Conservation (phyloP, 2,797 vertebrate species). For the Cynopterus sphinx region DNA sequence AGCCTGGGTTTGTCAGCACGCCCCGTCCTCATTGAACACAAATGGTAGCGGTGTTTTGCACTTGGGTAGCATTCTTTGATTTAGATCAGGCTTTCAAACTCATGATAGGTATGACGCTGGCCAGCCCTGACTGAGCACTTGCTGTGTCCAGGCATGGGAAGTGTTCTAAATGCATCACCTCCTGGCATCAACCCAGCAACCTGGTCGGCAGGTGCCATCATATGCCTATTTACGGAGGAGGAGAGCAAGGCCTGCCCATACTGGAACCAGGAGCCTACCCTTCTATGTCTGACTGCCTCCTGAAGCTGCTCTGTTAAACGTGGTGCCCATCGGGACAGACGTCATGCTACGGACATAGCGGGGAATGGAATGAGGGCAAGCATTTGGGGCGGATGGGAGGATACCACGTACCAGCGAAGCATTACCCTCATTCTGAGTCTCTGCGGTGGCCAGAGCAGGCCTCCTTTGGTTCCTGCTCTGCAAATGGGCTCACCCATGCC, state of each 20-base stretch:
- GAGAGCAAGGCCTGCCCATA: background rate
- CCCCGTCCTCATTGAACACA: fast-evolving
- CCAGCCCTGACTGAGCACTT: fast-evolving
- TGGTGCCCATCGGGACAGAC: background rate
- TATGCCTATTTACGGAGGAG: no score
- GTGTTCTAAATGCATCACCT: fast-evolving
- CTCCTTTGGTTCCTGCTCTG: fast-evolving
- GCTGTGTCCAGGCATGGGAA: fast-evolving
- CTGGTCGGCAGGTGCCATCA: fast-evolving
- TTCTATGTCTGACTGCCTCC: background rate
- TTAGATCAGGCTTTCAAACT: background rate
- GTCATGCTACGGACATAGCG: fast-evolving
- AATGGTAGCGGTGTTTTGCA: fast-evolving
- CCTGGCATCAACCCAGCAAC: fast-evolving
- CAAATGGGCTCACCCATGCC: fast-evolving
- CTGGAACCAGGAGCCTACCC: background rate
- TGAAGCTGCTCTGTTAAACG: background rate
- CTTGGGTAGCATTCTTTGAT: fast-evolving
- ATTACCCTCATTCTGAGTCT: background rate
- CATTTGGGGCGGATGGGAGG: fast-evolving
- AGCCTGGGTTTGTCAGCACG: background rate
- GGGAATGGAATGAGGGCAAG: fast-evolving
- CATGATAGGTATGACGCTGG: fast-evolving
- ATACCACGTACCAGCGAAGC: fast-evolving
- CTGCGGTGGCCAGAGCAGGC: no score